Conservation (phyloP, 2,888 invertebrate species). For the Psylliodes chrysocephalus region DNA sequence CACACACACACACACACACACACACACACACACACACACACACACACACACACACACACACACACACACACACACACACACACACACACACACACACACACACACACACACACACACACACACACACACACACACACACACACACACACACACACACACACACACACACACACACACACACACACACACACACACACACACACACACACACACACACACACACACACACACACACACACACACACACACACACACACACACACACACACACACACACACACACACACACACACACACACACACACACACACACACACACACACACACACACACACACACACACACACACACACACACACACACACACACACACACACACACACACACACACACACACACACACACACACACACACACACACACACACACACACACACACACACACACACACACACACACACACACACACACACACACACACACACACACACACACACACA, state of each 20-base stretch:
- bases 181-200: not conserved
- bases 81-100: not conserved
- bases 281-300: not conserved
- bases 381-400: no score
- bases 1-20: not conserved
- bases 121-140: not conserved
- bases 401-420: no score
- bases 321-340: not conserved
- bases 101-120: not conserved
- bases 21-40: not conserved
- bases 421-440: no score
- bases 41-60: not conserved
- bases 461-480: no score
- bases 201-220: not conserved
- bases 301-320: not conserved
- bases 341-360: not conserved
- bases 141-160: not conserved
- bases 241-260: not conserved
- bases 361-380: not conserved
- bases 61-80: not conserved
- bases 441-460: no score
- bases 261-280: not conserved
- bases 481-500: no score
- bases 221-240: not conserved
- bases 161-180: not conserved